Evolutionary conservation across 2,113 vertebrate species (phyloP).

Genomic region (Cromileptes altivelis): DNA sequence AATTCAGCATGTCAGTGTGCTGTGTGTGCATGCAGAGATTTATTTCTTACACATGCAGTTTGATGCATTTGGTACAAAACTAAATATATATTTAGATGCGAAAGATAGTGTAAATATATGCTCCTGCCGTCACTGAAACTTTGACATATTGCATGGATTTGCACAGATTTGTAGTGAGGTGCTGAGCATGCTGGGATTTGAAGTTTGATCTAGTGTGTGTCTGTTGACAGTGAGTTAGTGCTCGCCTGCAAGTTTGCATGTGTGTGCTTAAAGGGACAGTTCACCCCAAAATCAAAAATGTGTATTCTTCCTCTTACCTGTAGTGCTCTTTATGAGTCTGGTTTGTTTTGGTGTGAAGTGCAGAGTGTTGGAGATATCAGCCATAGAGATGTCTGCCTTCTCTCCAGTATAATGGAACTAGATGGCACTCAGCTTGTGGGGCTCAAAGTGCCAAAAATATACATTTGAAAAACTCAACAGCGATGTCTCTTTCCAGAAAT

Average conservation of each 20-base stretch:
- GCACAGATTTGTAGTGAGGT: slow-evolving; percentile 22
- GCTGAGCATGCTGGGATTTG: slow-evolving; percentile 60
- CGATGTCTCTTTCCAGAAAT: too few species aligned
- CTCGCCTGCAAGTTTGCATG: background rate
- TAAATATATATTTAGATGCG: background rate
- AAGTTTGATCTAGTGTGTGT: slow-evolving; percentile 30
- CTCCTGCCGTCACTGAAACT: background rate
- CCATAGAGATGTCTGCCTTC: too few species aligned
- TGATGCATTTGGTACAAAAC: background rate
- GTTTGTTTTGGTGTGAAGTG: too few species aligned
- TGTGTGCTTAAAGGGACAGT: background rate
- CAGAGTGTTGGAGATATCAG: too few species aligned
- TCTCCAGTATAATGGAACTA: too few species aligned
- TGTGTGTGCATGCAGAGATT: background rate
- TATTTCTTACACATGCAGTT: background rate
- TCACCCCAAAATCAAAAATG: too few species aligned
- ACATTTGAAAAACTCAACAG: too few species aligned
- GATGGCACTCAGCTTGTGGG: too few species aligned
- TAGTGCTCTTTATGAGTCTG: too few species aligned
- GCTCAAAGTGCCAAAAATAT: too few species aligned
- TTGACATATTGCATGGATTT: slow-evolving; percentile 17
- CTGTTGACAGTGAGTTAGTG: slow-evolving; percentile 11
- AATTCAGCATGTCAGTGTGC: background rate
- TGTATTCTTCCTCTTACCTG: too few species aligned
- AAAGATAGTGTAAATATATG: background rate